A percentile compares a stretch with the other conserved stretches of the same genome.
Conservation (phyloP, 2,113 vertebrate genomes). For the Herpailurus yagouaroundi region DNA sequence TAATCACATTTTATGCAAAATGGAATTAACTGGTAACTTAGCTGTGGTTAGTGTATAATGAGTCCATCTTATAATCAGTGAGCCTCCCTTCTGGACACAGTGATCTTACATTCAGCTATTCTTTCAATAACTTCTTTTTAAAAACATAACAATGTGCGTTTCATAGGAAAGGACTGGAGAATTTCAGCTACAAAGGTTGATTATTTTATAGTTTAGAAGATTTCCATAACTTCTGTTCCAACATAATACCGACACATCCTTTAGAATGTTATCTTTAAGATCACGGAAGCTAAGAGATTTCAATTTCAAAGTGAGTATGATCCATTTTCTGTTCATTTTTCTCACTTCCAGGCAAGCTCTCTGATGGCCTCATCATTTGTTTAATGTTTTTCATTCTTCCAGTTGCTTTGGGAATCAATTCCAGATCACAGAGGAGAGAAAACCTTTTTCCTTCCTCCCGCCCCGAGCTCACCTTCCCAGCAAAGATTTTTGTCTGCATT, state of each 20-base stretch:
- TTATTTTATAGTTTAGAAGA: constrained; percentile 62
- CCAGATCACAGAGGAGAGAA: constrained; percentile 42
- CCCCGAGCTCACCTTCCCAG: constrained; percentile 40
- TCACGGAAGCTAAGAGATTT: constrained; percentile 54
- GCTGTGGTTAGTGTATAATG: not conserved
- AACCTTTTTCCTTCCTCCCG: not conserved
- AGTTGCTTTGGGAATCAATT: constrained; percentile 64
- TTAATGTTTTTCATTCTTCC: constrained; percentile 70
- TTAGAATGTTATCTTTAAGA: constrained; percentile 67
- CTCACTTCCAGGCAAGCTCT: constrained; percentile 63
- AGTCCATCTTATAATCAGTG: not conserved
- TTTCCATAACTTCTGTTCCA: constrained; percentile 41
- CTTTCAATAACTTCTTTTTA: constrained; percentile 2
- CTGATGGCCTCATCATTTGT: constrained; percentile 62
- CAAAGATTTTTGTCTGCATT: constrained; percentile 62
- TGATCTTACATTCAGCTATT: constrained; percentile 28
- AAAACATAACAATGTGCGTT: not conserved
- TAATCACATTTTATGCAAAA: constrained; percentile 37
- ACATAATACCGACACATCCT: constrained; percentile 50
- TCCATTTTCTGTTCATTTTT: constrained; percentile 64
- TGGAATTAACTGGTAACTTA: constrained; percentile 30
- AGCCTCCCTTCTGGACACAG: constrained; percentile 37
- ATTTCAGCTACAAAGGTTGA: constrained; percentile 5
- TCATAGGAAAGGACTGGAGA: not conserved
- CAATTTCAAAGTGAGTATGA: constrained; percentile 73